These are phyloP conservation scores for Sinonovacula constricta DNA, from an alignment of 1,140 invertebrate species.

Conservation along the genomic window DNA sequence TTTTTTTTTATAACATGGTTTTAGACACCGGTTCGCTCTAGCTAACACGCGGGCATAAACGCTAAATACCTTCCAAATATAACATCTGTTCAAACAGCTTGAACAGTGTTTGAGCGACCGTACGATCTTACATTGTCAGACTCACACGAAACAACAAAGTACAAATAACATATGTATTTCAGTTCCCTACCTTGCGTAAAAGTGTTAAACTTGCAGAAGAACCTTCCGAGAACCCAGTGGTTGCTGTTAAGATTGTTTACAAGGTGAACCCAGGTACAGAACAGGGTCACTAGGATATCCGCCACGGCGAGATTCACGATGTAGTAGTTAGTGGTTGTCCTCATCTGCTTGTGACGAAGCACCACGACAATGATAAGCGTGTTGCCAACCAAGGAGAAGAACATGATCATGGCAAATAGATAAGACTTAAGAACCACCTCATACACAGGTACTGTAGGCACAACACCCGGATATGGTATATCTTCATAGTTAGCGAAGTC, in stretches of 20 bases:
- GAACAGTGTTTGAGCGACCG: too few species aligned
- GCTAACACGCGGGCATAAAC: too few species aligned
- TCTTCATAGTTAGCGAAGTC: too few species aligned
- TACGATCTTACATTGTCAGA: too few species aligned
- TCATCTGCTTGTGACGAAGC: slow-evolving; percentile 60
- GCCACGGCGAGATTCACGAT: slow-evolving; percentile 71
- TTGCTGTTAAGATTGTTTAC: slow-evolving; percentile 65
- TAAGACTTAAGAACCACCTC: slow-evolving; percentile 69
- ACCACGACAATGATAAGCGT: slow-evolving; percentile 60
- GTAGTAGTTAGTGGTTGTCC: slow-evolving; percentile 71
- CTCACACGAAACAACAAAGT: too few species aligned
- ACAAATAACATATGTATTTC: too few species aligned
- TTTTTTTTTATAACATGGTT: too few species aligned
- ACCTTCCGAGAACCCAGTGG: slow-evolving; percentile 75
- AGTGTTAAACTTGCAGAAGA: slow-evolving; percentile 79
- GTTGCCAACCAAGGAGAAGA: slow-evolving; percentile 63
- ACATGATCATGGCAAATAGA: slow-evolving; percentile 68
- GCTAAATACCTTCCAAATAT: too few species aligned
- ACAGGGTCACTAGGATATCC: slow-evolving; percentile 76
- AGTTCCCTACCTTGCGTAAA: slow-evolving; percentile 79
- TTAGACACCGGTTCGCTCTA: too few species aligned
- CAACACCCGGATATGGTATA: slow-evolving; percentile 39
- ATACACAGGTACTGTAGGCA: slow-evolving; percentile 42
- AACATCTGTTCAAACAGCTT: too few species aligned
- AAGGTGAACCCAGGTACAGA: slow-evolving; percentile 80